These are phyloP conservation scores for Branchipolynoe longqiensis DNA, from an alignment of 2,888 invertebrate genomes.

Conservation along the genomic window DNA sequence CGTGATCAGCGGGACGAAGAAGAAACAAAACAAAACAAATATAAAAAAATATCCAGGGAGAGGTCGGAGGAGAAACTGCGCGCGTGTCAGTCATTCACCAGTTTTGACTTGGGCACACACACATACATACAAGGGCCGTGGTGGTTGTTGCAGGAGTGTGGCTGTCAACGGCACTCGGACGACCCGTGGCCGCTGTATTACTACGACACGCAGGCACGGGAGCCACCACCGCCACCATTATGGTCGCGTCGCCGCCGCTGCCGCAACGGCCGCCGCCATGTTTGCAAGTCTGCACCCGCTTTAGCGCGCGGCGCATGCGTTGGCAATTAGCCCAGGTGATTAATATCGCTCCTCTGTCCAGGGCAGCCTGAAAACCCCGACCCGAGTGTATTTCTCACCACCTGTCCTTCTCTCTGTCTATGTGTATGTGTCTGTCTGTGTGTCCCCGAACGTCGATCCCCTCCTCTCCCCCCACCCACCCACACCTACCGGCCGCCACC, in stretches of 20 bases:
- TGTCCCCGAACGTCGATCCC: neutral
- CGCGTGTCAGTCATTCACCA: too few species aligned
- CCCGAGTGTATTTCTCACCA: neutral
- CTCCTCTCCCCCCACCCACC: neutral
- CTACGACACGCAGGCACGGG: neutral
- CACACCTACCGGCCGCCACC: too few species aligned
- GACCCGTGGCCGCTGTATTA: neutral
- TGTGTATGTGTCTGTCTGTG: neutral
- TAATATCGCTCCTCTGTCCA: neutral
- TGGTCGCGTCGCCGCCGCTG: neutral
- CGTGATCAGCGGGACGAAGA: too few species aligned
- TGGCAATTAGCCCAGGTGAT: conserved; percentile 44
- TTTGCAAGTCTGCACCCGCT: conserved; percentile 50
- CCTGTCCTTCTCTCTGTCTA: neutral
- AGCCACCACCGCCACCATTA: neutral
- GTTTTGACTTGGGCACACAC: too few species aligned
- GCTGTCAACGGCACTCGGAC: neutral
- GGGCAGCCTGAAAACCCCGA: neutral
- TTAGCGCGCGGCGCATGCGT: conserved; percentile 31
- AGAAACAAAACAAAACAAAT: too few species aligned
- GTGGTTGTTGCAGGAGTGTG: conserved; percentile 1
- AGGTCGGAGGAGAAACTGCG: too few species aligned
- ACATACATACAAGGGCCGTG: too few species aligned
- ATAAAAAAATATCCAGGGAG: too few species aligned
- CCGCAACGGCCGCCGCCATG: conserved; percentile 32